These are phyloP conservation scores for Peromyscus maniculatus DNA, from an alignment of 2,113 vertebrate genomes.

Conservation along the genomic window DNA sequence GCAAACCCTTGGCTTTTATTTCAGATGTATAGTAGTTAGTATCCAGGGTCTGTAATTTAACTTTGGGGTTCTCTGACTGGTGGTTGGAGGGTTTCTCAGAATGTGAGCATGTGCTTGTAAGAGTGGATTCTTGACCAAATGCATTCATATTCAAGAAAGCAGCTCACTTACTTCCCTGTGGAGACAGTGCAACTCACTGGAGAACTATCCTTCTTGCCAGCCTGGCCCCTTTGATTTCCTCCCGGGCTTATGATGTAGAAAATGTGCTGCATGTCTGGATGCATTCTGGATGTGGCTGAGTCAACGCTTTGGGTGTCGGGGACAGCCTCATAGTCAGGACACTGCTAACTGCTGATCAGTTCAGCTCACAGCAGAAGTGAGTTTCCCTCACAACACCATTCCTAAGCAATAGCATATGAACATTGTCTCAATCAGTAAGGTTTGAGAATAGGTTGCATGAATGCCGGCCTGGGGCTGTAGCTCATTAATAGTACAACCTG, in stretches of 20 bases:
- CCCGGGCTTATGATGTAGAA: neutral
- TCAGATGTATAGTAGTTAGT: conserved; percentile 63
- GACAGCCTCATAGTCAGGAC: neutral
- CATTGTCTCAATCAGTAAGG: neutral
- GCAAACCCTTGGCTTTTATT: conserved; percentile 72
- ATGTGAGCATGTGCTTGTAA: neutral
- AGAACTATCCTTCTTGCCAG: neutral
- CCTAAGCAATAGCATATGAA: rapidly evolving
- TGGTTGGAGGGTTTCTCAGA: neutral
- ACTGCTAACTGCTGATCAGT: neutral
- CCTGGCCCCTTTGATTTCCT: neutral
- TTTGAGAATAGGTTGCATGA: neutral
- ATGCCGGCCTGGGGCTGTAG: neutral
- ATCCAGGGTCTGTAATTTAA: neutral
- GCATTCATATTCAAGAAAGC: neutral
- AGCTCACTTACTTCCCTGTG: neutral
- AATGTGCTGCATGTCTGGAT: rapidly evolving
- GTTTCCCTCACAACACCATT: neutral
- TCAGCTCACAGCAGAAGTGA: neutral
- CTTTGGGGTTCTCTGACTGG: neutral
- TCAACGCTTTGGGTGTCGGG: neutral
- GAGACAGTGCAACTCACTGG: neutral
- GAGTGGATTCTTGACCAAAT: neutral
- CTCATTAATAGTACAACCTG: neutral
- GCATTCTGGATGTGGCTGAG: rapidly evolving